phyloP scores from a whole-genome alignment of 2,797 vertebrate genomes.

The Acipenser transmontanus region DNA sequence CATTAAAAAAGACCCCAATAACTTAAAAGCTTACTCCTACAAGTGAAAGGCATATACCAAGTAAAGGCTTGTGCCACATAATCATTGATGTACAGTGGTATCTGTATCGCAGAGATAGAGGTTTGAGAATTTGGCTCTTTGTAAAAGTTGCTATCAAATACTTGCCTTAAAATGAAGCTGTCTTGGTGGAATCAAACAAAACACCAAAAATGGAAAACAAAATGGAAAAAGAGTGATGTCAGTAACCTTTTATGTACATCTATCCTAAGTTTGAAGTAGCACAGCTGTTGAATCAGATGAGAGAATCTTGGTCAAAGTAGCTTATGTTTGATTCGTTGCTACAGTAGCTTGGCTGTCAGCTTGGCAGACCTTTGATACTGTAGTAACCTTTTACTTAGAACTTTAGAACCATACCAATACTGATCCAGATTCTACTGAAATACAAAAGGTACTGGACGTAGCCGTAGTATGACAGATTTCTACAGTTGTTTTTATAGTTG shows the following conservation, averaged over 20 bases:
- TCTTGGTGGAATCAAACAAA: neutral
- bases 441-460: no score
- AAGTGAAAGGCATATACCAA: no score
- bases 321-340: conserved; percentile 3
- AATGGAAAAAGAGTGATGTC: neutral
- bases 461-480: neutral
- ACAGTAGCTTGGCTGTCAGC: neutral
- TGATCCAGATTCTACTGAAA: neutral
- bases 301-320: conserved; percentile 1
- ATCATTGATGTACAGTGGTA: no score
- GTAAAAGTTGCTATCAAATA: no score
- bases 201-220: neutral
- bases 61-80: no score
- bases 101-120: no score
- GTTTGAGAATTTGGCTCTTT: no score
- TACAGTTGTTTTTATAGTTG: neutral
- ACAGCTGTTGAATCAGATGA: neutral
- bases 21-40: no score
- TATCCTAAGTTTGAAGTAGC: neutral
- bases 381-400: neutral
- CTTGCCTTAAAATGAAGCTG: neutral
- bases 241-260: neutral
- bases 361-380: neutral
- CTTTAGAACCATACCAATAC: neutral
- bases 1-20: no score